Evolutionary conservation across 1,140 invertebrate genomes (phyloP).

Genomic region (Anagrus nilaparvatae): DNA sequence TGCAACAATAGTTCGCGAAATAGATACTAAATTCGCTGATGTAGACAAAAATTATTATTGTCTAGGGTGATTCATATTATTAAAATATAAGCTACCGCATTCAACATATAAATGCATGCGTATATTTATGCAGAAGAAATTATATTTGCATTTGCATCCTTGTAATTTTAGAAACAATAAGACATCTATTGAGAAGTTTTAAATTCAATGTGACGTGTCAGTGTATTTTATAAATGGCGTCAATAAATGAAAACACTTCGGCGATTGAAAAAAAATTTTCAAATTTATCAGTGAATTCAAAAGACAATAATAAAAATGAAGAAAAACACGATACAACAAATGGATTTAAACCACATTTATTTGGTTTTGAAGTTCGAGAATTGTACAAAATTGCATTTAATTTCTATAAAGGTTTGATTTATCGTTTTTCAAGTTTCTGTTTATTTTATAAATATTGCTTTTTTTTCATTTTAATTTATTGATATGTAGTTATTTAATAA

Average conservation of each 20-base stretch:
- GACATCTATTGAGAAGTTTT: neutral
- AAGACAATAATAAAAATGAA: conserved; percentile 17
- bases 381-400: conserved; percentile 76
- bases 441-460: no score
- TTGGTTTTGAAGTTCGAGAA: conserved; percentile 44
- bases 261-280: conserved; percentile 27
- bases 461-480: no score
- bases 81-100: no score
- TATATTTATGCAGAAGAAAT: no score
- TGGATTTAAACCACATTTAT: conserved; percentile 28
- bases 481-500: no score
- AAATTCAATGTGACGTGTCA: conserved; percentile 25
- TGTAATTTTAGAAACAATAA: neutral
- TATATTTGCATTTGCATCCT: conserved; percentile 1
- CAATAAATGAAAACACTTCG: conserved; percentile 26
- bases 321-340: conserved; percentile 4
- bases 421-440: no score
- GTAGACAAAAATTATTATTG: no score
- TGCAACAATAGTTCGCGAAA: no score
- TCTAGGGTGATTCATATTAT: no score
- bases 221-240: conserved; percentile 33
- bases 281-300: conserved; percentile 23
- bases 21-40: no score
- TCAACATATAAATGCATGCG: no score
- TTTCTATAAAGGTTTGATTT: conserved; percentile 86